Evolutionary conservation across 2,797 vertebrate genomes (phyloP).

Genomic region (Scomberomorus guttatus): DNA sequence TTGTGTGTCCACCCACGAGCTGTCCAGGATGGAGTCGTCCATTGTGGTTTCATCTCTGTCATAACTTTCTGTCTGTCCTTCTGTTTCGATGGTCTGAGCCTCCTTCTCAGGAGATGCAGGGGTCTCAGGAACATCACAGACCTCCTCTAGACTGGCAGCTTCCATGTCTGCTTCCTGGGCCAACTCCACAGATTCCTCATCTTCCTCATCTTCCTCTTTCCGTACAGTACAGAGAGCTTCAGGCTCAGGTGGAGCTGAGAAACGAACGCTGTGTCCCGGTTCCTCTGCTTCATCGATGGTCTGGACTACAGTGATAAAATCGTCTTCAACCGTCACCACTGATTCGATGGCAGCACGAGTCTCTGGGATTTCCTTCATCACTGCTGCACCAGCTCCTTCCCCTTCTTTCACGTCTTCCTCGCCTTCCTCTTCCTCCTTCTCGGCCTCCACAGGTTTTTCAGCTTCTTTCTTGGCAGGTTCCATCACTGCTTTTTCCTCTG

Average conservation of each 20-base stretch:
- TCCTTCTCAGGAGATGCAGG: conserved; percentile 87
- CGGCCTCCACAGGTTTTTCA: conserved; percentile 31
- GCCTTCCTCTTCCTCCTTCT: conserved; percentile 59
- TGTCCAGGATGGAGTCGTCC: conserved; percentile 98
- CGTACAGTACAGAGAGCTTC: conserved; percentile 79
- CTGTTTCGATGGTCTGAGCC: conserved; percentile 80
- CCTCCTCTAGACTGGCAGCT: conserved; percentile 82
- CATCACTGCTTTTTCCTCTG: conserved; percentile 41
- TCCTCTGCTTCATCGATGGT: conserved; percentile 95
- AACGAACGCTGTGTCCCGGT: conserved; percentile 93
- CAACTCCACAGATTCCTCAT: conserved; percentile 87
- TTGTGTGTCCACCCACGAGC: conserved; percentile 98
- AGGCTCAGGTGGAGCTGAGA: conserved; percentile 88
- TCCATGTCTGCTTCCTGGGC: conserved; percentile 86
- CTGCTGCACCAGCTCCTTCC: conserved; percentile 62
- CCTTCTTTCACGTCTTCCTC: conserved; percentile 67
- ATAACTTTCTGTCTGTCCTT: conserved; percentile 91
- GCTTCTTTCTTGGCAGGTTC: conserved; percentile 27
- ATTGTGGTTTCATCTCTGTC: conserved; percentile 98
- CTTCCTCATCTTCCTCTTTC: conserved; percentile 84
- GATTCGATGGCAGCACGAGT: conserved; percentile 93
- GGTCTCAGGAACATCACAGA: conserved; percentile 82
- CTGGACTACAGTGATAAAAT: conserved; percentile 98
- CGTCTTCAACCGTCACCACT: conserved; percentile 96
- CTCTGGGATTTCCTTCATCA: conserved; percentile 79